Base-by-base conservation (phyloP, 2,888 invertebrate species). In the Megaustenia siamemsis region DNA sequence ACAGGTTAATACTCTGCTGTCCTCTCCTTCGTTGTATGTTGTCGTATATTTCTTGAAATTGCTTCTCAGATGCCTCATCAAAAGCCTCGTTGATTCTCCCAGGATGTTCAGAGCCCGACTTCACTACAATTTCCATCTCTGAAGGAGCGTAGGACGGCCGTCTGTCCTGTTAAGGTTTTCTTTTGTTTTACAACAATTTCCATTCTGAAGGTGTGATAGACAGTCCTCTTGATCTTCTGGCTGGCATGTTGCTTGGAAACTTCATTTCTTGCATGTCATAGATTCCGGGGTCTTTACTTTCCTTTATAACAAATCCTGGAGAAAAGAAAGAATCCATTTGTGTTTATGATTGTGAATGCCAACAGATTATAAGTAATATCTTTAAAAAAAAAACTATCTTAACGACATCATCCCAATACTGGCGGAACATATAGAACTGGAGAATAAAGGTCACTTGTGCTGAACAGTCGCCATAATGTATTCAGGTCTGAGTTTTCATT, bases 61-160 rank as follows among this genome's bases (percentile, higher is more conserved):
- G 49, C 35, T 45, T 73, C 32, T 73, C 73, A 15, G 73, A 49
- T 21, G 49, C 73, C 18, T 32, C 49, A 2, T 73, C 73, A 18
- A 73, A 40, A 18, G 73, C 73, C n/a, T 73, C 73, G 35, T 73
- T 73, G 3, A 49, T 12, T 32, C 15, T 43, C 4, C 49, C 32
- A 35, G 32, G 28, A 18, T 66, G 18, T 66, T 63, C 77, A 1
- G 60, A 15, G 24, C 2, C 32, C 5, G 73, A 49, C 45, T 49
- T 49, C 8, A 73, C 73, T 2, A 73, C 73, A 21, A 73, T 73
- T 35, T 73, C 73, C 73, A 73, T 73, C 18, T 73, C 73, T 21
- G 73, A 49, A 1, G 73, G 49, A 4, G 45, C 18, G 21, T 28
- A 73, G 32, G 73, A 73, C 0, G 15, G n/a, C 49, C 21, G 32